A percentile compares a stretch with the other conserved stretches of the same genome.
phyloP scores from a whole-genome alignment of 2,888 invertebrate species.

The Trissonchulus latispiculum region DNA sequence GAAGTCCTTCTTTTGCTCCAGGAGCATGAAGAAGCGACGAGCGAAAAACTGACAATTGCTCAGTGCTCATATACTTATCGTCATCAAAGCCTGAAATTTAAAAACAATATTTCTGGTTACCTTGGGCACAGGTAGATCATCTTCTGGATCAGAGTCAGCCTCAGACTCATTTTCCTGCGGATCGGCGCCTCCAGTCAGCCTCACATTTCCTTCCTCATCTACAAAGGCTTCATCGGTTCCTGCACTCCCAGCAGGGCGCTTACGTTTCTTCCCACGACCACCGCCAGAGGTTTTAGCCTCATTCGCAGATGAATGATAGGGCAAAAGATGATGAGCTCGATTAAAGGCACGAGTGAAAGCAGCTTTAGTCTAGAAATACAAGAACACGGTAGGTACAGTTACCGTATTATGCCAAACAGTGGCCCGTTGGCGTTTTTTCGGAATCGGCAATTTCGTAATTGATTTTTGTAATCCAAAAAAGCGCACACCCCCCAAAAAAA shows the following conservation, averaged over 20 bases:
- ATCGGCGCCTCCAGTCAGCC: not conserved
- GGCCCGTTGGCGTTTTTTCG: too few relatives aligned
- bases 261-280: slow-evolving; percentile 36
- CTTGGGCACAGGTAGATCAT: not conserved
- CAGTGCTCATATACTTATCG: too few relatives aligned
- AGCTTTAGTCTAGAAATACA: slow-evolving; percentile 63
- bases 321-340: slow-evolving; percentile 64
- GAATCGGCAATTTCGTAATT: too few relatives aligned
- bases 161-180: not conserved
- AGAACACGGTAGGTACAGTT: too few relatives aligned
- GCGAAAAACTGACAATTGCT: too few relatives aligned
- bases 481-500: too few relatives aligned
- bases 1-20: too few relatives aligned
- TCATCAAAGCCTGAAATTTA: too few relatives aligned
- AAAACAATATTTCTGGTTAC: too few relatives aligned
- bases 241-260: not conserved
- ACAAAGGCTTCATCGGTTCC: not conserved
- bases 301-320: slow-evolving; percentile 56
- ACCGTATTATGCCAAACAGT: too few relatives aligned
- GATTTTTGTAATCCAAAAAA: too few relatives aligned
- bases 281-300: slow-evolving; percentile 39
- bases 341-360: slow-evolving; percentile 87
- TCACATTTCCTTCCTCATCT: not conserved
- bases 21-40: too few relatives aligned
- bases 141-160: not conserved